Evolutionary conservation across 2,113 vertebrate species (phyloP).

Genomic region (Bubo bubo): DNA sequence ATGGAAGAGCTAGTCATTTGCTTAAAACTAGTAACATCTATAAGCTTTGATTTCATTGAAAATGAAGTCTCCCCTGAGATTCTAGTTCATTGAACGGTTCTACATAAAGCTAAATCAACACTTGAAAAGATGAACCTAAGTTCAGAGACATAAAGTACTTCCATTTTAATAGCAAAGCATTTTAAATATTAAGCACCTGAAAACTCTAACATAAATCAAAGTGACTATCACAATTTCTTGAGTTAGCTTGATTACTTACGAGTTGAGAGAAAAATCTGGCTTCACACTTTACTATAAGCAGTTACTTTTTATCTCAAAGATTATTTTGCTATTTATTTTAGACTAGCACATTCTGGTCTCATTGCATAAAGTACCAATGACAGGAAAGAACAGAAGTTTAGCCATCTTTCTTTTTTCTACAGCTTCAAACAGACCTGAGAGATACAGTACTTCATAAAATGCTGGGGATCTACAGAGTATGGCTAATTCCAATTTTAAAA

Average conservation of each 20-base stretch:
- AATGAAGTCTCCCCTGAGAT: neutral
- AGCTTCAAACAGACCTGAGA: neutral
- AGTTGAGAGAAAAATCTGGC: neutral
- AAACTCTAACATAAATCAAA: neutral
- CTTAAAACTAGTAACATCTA: neutral
- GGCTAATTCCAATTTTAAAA: neutral
- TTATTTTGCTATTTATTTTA: neutral
- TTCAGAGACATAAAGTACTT: neutral
- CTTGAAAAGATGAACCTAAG: neutral
- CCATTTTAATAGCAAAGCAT: neutral
- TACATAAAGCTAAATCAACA: neutral
- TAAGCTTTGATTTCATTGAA: neutral
- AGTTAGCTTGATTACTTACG: neutral
- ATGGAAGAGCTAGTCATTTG: neutral
- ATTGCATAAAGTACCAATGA: neutral
- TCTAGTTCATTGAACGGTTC: neutral
- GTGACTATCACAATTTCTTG: neutral
- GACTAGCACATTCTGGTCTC: neutral
- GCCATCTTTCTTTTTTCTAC: neutral
- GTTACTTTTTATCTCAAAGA: neutral
- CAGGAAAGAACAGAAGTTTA: neutral
- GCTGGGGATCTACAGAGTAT: neutral
- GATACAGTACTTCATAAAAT: neutral
- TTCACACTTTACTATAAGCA: neutral
- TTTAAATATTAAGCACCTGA: neutral